Conservation (phyloP, 1,140 invertebrate species). For the Drosophila jambulina region DNA sequence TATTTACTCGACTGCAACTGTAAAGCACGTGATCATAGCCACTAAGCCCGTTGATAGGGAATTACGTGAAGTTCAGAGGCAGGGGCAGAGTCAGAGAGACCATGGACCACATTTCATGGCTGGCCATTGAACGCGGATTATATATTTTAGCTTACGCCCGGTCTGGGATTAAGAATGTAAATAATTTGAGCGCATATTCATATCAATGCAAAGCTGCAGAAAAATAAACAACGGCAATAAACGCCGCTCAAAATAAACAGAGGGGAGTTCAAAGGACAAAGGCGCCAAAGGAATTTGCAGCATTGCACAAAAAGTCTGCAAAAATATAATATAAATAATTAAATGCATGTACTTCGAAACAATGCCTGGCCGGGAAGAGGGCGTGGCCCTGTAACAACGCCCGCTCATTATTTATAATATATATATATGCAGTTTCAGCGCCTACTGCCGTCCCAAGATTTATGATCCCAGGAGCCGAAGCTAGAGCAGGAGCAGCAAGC, state of each 20-base stretch:
- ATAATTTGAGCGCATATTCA: slow-evolving; percentile 68
- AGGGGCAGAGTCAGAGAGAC: not conserved
- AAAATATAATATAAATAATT: slow-evolving; percentile 71
- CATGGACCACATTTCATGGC: slow-evolving; percentile 36
- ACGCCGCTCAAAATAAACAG: slow-evolving; percentile 18
- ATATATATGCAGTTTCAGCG: slow-evolving; percentile 36
- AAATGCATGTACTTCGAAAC: slow-evolving; percentile 57
- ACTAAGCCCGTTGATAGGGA: not conserved
- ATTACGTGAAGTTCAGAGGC: slow-evolving; percentile 4
- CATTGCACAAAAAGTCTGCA: slow-evolving; percentile 39
- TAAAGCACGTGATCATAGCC: slow-evolving; percentile 37
- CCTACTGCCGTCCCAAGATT: slow-evolving; percentile 54
- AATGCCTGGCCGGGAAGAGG: slow-evolving; percentile 39
- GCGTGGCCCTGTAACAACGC: slow-evolving; percentile 43
- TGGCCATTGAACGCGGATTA: slow-evolving; percentile 53
- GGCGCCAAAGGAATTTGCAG: slow-evolving; percentile 41
- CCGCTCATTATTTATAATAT: slow-evolving; percentile 74
- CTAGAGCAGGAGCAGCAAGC: not conserved
- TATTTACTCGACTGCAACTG: slow-evolving; percentile 23
- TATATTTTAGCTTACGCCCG: slow-evolving; percentile 47
- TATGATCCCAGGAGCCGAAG: slow-evolving; percentile 19
- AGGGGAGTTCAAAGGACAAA: slow-evolving; percentile 53
- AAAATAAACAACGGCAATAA: slow-evolving; percentile 54
- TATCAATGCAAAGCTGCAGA: slow-evolving; percentile 52
- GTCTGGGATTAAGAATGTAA: slow-evolving; percentile 74